Percentiles rank a stretch among this genome's conserved stretches.
These are phyloP conservation scores for Protosalanx chinensis DNA, from an alignment of 2,797 vertebrate species.

Conservation along the genomic window DNA sequence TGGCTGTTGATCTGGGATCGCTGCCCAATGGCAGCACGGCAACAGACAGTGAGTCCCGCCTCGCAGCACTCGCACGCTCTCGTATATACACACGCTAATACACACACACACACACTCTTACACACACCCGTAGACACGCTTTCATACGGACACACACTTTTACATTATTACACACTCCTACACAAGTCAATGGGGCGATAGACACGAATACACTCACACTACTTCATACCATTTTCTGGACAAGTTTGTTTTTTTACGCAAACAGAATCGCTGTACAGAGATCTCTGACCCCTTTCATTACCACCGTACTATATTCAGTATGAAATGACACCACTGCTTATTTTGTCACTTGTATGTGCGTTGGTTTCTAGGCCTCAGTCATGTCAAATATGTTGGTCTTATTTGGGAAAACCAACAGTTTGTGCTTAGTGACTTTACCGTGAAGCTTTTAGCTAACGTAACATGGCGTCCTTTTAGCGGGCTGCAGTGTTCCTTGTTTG, in stretches of 20 bases:
- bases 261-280: background rate
- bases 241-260: background rate
- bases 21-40: conserved; percentile 82
- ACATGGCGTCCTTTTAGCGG: no score
- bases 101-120: background rate
- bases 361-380: conserved; percentile 18
- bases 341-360: conserved; percentile 12
- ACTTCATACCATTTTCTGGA: background rate
- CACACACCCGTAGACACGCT: background rate
- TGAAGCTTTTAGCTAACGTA: no score
- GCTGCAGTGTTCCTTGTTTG: no score
- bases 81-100: conserved; percentile 19
- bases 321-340: background rate
- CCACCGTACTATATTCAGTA: background rate
- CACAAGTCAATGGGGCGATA: background rate
- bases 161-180: background rate
- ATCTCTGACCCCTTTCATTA: background rate
- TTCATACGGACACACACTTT: conserved; percentile 4
- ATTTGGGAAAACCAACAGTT: conserved; percentile 20
- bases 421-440: background rate
- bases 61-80: conserved; percentile 35
- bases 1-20: conserved; percentile 88
- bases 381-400: conserved; percentile 17
- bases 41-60: conserved; percentile 85
- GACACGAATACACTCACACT: conserved; percentile 9